Percentiles rank a stretch among this genome's conserved stretches.
Conservation (phyloP, 2,797 vertebrate genomes). For the Tangara arthus region DNA sequence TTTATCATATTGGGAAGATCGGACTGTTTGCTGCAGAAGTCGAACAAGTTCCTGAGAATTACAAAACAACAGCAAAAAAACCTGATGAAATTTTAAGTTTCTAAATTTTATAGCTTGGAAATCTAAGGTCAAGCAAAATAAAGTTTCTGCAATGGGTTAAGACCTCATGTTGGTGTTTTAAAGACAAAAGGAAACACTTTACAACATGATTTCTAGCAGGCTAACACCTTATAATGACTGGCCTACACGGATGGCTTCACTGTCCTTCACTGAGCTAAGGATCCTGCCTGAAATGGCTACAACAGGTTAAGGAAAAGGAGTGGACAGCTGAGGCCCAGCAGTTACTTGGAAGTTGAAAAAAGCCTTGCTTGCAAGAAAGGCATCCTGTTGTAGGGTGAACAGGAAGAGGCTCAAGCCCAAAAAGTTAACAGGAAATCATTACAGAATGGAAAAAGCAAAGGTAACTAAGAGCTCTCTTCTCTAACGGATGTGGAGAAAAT, state of each 20-base stretch:
- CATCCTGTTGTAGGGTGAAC: background rate
- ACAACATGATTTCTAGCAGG: background rate
- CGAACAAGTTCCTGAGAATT: constrained; percentile 88
- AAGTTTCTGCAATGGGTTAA: background rate
- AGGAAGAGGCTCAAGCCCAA: background rate
- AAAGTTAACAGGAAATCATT: background rate
- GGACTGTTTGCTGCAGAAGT: constrained; percentile 93
- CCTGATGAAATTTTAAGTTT: background rate
- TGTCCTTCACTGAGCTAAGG: background rate
- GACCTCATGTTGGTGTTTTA: background rate
- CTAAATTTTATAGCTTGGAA: background rate
- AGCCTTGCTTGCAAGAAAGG: background rate
- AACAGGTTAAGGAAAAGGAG: background rate
- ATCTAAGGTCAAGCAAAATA: background rate
- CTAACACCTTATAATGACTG: background rate
- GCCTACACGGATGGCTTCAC: background rate
- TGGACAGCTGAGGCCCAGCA: background rate
- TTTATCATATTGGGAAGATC: constrained; percentile 88
- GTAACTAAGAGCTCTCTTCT: background rate
- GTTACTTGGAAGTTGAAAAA: background rate
- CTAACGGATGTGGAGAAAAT: background rate
- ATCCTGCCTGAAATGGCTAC: background rate
- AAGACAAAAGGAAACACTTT: background rate
- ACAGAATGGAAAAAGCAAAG: background rate
- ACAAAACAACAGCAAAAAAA: background rate